Conservation (phyloP, 2,888 invertebrate species). For the Fragum whitleyi region DNA sequence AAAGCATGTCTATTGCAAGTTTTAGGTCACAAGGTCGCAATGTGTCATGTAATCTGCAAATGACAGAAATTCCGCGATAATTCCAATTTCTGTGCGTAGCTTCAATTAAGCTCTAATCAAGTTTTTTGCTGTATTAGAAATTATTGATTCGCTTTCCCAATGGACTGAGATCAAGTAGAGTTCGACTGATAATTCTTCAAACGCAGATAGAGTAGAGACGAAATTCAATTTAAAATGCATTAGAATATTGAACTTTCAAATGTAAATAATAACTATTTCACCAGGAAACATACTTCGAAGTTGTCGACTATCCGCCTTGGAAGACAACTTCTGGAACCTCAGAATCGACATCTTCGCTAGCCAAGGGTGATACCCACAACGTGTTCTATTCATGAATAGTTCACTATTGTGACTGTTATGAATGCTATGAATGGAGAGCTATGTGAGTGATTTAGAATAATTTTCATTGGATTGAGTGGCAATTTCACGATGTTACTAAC, state of each 20-base stretch:
- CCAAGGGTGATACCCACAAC: too few relatives aligned
- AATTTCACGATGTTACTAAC: too few relatives aligned
- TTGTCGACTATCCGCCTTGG: too few relatives aligned
- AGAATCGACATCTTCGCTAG: too few relatives aligned
- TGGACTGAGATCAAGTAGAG: background rate
- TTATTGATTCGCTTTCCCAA: background rate
- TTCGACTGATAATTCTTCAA: background rate
- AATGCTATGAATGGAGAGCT: too few relatives aligned
- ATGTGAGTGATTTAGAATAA: too few relatives aligned
- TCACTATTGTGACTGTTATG: too few relatives aligned
- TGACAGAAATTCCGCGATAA: background rate
- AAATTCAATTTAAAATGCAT: background rate
- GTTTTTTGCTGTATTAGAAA: background rate
- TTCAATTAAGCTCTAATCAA: background rate
- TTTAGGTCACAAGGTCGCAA: constrained; percentile 9
- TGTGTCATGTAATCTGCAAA: background rate
- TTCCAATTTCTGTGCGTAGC: constrained; percentile 8
- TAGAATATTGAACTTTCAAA: background rate
- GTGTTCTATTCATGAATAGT: too few relatives aligned
- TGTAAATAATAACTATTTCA: too few relatives aligned
- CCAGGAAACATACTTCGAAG: too few relatives aligned
- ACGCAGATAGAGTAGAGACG: background rate
- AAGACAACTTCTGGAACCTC: too few relatives aligned
- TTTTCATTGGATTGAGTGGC: too few relatives aligned
- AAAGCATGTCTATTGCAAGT: background rate